A percentile compares a stretch with the other conserved stretches of the same genome.
phyloP scores from a whole-genome alignment of 2,888 invertebrate species.

The Pocota personata region DNA sequence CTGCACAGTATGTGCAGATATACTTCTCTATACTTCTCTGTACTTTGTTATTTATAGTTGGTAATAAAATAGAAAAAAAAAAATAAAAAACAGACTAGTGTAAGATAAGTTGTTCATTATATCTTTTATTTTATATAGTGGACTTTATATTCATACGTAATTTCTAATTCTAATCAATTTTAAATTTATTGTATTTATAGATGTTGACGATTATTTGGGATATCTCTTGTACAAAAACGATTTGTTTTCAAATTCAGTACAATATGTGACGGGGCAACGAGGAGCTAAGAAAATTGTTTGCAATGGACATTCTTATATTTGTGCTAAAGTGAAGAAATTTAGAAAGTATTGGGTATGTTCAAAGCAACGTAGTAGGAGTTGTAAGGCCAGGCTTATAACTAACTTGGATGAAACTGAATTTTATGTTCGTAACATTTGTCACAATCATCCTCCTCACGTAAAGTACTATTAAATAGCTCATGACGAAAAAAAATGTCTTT shows the following conservation, averaged over 20 bases:
- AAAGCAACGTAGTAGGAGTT: slow-evolving; percentile 79
- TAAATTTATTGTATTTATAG: slow-evolving; percentile 30
- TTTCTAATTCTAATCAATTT: slow-evolving; percentile 25
- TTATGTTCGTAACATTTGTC: slow-evolving; percentile 77
- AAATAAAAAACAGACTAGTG: not conserved
- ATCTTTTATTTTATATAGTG: not conserved
- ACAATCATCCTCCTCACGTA: slow-evolving; percentile 77
- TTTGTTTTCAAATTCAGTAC: slow-evolving; percentile 62
- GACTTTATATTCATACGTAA: not conserved
- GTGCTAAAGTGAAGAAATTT: slow-evolving; percentile 77
- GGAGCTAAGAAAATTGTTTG: slow-evolving; percentile 79
- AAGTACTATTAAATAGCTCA: not conserved
- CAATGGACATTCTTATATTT: slow-evolving; percentile 78
- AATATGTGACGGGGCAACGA: slow-evolving; percentile 78
- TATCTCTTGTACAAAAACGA: slow-evolving; percentile 40
- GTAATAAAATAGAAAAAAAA: not conserved
- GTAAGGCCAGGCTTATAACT: slow-evolving; percentile 79
- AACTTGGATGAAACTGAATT: slow-evolving; percentile 76
- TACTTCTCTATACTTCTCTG: not conserved
- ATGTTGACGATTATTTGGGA: slow-evolving; percentile 34
- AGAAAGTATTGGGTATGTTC: slow-evolving; percentile 81
- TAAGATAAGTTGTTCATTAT: not conserved
- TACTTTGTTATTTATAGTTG: not conserved
- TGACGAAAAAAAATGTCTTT: too few relatives aligned
- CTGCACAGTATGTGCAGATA: not conserved